Evolutionary conservation across 1,140 invertebrate species (phyloP).

Genomic region (Lepidurus apus): DNA sequence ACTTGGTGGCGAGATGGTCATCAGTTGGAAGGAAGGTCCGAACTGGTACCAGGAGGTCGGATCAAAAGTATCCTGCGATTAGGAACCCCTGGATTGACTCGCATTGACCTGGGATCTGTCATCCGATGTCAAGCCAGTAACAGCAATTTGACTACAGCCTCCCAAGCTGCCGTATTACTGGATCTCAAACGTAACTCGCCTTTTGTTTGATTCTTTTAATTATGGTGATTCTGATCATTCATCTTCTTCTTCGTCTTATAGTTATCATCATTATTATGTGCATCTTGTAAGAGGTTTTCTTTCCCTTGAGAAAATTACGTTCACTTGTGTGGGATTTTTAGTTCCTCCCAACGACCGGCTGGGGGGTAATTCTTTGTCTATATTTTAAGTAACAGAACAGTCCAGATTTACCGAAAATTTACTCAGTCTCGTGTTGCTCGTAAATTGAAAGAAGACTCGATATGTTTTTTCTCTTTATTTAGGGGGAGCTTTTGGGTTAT

Average conservation of each 20-base stretch:
- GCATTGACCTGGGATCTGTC: constrained; percentile 70
- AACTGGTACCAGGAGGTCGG: constrained; percentile 49
- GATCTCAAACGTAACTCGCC: constrained; percentile 83
- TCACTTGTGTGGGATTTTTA: no score
- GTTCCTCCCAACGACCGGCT: no score
- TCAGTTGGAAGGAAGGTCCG: constrained; percentile 52
- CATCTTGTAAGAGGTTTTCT: no score
- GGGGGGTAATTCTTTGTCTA: no score
- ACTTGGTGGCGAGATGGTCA: constrained; percentile 71
- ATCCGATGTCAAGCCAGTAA: constrained; percentile 79
- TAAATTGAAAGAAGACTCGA: no score
- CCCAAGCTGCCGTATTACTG: constrained; percentile 70
- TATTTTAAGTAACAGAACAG: no score
- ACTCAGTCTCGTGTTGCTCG: no score
- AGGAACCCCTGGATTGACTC: constrained; percentile 55
- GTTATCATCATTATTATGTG: no score
- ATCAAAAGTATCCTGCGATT: constrained; percentile 66
- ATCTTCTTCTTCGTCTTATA: no score
- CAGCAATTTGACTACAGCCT: constrained; percentile 67
- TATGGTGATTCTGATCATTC: not conserved
- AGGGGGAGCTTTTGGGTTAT: not conserved
- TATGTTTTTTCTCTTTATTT: no score
- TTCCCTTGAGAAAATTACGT: no score
- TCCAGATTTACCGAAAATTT: no score
- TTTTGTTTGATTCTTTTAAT: not conserved